phyloP scores from a whole-genome alignment of 1,140 invertebrate genomes.

The Parasteatoda tepidariorum region DNA sequence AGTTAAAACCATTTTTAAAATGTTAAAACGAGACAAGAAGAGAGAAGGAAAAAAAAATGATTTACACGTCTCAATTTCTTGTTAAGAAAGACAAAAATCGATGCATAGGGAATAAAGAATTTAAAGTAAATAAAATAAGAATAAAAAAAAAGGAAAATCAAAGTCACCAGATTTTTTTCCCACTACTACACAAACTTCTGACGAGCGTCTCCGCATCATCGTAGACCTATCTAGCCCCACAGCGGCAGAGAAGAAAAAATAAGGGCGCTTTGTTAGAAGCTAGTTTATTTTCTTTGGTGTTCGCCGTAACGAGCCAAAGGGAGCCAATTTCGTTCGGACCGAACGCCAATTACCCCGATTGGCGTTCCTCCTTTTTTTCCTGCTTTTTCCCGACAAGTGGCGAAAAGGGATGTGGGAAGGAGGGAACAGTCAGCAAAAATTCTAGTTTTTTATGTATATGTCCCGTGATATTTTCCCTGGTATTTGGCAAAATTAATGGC shows the following conservation, averaged over 20 bases:
- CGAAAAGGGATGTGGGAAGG: not conserved
- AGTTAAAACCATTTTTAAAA: too few species aligned
- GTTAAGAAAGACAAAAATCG: not conserved
- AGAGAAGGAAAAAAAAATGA: not conserved
- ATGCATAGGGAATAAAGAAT: not conserved
- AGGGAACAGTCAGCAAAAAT: not conserved
- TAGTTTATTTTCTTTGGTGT: constrained; percentile 59
- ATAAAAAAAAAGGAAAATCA: constrained; percentile 32
- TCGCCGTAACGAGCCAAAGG: constrained; percentile 57
- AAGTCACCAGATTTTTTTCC: not conserved
- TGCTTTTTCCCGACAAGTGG: constrained; percentile 15
- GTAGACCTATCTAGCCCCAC: not conserved
- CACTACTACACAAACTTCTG: not conserved
- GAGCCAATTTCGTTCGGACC: constrained; percentile 56
- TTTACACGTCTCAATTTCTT: not conserved
- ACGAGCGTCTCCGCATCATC: not conserved
- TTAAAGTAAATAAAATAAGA: constrained; percentile 50
- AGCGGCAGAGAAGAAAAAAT: not conserved
- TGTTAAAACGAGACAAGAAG: too few species aligned
- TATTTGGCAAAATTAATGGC: too few species aligned
- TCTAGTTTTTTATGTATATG: not conserved
- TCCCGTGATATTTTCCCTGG: too few species aligned
- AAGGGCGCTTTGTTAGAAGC: constrained; percentile 48
- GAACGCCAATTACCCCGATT: constrained; percentile 59
- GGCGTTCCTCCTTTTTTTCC: constrained; percentile 31